Percentiles rank a stretch among this genome's conserved stretches.
These are phyloP conservation scores for Hypanus sabinus DNA, from an alignment of 2,113 vertebrate genomes.

Conservation along the genomic window DNA sequence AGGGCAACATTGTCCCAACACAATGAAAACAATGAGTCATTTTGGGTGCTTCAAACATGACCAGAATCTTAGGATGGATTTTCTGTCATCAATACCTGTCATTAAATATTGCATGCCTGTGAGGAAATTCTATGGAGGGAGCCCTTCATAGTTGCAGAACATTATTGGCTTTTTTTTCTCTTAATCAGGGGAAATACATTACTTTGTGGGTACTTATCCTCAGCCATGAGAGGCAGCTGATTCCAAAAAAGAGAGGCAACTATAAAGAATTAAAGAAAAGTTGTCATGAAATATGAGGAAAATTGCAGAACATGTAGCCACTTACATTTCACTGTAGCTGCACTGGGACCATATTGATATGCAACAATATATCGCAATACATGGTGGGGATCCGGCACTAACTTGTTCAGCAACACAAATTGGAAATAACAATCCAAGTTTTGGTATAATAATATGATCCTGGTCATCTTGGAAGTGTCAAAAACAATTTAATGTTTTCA, in stretches of 20 bases:
- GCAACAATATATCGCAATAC: not conserved
- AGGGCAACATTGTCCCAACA: not conserved
- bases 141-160: too few species aligned
- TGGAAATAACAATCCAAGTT: not conserved
- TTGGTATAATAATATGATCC: not conserved
- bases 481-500: too few species aligned
- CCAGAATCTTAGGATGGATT: not conserved
- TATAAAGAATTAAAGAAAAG: not conserved
- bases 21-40: not conserved
- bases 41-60: not conserved
- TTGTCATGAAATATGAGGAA: not conserved
- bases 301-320: not conserved
- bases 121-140: not conserved
- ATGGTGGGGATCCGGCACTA: not conserved
- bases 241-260: not conserved
- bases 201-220: not conserved
- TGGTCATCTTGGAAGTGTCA: too few species aligned
- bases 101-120: not conserved
- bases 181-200: not conserved
- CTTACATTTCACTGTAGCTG: not conserved
- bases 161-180: not conserved
- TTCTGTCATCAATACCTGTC: not conserved
- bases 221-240: not conserved
- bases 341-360: not conserved
- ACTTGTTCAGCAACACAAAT: not conserved